phyloP scores from a whole-genome alignment of 1,140 invertebrate genomes.

The Sinella curviseta region DNA sequence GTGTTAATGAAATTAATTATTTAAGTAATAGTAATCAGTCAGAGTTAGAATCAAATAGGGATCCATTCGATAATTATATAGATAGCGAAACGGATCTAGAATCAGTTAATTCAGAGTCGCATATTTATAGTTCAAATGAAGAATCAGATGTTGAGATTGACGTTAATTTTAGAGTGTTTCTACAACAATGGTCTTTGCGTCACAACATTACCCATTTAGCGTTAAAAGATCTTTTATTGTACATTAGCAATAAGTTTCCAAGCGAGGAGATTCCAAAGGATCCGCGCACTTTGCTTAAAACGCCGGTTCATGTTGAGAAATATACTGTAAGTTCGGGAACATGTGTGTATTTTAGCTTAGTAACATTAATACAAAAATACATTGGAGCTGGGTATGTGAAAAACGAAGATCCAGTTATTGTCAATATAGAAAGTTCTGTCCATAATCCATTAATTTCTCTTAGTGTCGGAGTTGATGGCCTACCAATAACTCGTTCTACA shows the following conservation, averaged over 20 bases:
- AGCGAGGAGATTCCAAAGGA: not conserved
- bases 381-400: not conserved
- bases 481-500: constrained; percentile 12
- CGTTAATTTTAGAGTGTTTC: too few relatives aligned
- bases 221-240: not conserved
- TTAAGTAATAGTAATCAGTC: too few relatives aligned
- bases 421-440: not conserved
- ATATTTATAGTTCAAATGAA: not conserved
- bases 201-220: not conserved
- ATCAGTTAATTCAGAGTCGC: too few relatives aligned
- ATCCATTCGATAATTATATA: too few relatives aligned
- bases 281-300: not conserved
- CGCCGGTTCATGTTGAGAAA: not conserved
- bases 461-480: constrained; percentile 6
- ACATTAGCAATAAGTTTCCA: not conserved
- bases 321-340: not conserved
- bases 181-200: not conserved
- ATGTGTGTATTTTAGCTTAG: not conserved
- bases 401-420: not conserved
- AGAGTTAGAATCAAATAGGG: too few relatives aligned
- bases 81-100: too few relatives aligned
- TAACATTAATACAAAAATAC: not conserved
- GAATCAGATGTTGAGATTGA: not conserved
- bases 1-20: too few relatives aligned
- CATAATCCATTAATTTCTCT: not conserved